Evolutionary conservation across 2,113 vertebrate species (phyloP), one percentile per base, ranked within the genome.

Genomic region (Aegypius monachus): DNA sequence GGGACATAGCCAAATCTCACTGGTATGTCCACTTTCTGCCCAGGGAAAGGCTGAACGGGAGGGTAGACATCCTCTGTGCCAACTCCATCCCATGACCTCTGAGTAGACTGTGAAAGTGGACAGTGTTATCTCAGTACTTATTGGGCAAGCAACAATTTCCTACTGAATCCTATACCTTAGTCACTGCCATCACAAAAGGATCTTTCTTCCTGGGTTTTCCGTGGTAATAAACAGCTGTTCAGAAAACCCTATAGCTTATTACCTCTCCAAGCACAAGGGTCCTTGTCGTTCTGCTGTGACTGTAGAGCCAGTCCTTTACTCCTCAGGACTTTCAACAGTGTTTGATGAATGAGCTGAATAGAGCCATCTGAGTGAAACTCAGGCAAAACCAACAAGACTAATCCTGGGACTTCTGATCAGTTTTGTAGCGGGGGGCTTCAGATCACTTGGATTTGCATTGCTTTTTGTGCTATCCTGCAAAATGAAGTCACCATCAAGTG

Each of bases 321-420:
- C 26, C 52, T 53, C 52, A 16, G 26, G 52, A 29, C 26, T 53
- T 53, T 53, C 52, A 53, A 16, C 26, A 27, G 52, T 29, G 52
- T 53, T 53, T 53, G 52, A 29, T 53, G 52, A 53, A 53, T 53
- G 15, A 21, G 10, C 31, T 55, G 36, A 66, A 42, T 22, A 22
- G 16, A 72, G 8, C 34, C 7, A 5, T 26, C 7, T 8, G n/a
- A 47, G 70, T 53, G 11, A 77, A 63, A 52, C 42, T 27, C 13
- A 9, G 56, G 19, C 27, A 36, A 62, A 80, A 63, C 15, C 52
- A 83, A 38, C 32, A 43, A 56, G 40, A 55, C 11, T 62, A 50
- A 66, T 17, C 20, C 42, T 1, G 0, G 55, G 34, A 27, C 36
- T 56, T 73, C 38, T 59, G 18, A 47, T 42, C 0, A 0, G 21